phyloP scores from a whole-genome alignment of 2,888 invertebrate genomes.

The Synergus gifuensis region DNA sequence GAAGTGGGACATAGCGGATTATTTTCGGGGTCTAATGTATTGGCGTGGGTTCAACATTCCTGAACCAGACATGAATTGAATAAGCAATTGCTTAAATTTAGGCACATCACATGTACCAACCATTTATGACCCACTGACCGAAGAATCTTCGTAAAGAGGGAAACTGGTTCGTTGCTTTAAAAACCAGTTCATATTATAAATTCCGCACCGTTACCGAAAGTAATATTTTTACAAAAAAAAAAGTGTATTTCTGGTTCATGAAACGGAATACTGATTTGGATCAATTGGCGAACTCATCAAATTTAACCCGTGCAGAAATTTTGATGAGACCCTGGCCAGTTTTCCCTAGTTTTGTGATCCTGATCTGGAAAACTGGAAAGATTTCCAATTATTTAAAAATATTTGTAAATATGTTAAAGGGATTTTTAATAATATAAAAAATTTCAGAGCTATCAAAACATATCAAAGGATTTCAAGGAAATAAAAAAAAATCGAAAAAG shows the following conservation, averaged over 20 bases:
- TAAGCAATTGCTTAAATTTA: slow-evolving; percentile 19
- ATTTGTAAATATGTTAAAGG: too few relatives aligned
- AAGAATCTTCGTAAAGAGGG: slow-evolving; percentile 24
- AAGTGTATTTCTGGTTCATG: neutral
- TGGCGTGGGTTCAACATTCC: neutral
- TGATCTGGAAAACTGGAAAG: too few relatives aligned
- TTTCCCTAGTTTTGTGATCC: too few relatives aligned
- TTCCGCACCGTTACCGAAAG: neutral
- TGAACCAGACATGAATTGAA: slow-evolving; percentile 28
- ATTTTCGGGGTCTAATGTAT: slow-evolving; percentile 4
- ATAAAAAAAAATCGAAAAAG: too few relatives aligned
- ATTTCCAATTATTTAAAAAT: too few relatives aligned
- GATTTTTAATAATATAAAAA: too few relatives aligned
- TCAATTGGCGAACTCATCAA: neutral
- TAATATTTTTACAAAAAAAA: neutral
- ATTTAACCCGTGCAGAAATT: too few relatives aligned
- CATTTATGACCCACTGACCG: slow-evolving; percentile 33
- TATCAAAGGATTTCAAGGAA: too few relatives aligned
- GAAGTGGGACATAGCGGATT: slow-evolving; percentile 26
- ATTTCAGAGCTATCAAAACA: too few relatives aligned
- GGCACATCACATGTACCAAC: neutral
- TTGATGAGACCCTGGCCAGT: too few relatives aligned
- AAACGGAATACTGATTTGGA: neutral
- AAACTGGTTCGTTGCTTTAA: slow-evolving; percentile 22
- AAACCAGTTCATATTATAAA: slow-evolving; percentile 5